Conservation (phyloP, 2,888 invertebrate genomes). For the Elysia crispata region DNA sequence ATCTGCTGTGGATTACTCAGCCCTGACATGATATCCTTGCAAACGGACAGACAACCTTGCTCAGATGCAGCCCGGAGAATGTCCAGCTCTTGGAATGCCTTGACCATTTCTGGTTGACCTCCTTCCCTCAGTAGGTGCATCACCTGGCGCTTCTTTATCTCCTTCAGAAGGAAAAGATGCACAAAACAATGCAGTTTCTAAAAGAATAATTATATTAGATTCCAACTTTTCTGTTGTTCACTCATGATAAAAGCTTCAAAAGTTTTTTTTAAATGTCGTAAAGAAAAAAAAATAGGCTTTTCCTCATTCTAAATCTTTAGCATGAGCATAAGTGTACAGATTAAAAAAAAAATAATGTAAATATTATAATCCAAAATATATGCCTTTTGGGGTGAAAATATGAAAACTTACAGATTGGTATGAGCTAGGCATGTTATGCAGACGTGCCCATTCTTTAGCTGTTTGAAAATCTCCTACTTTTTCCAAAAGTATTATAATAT, state of each 20-base stretch:
- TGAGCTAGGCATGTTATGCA: no score
- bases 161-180: conserved; percentile 53
- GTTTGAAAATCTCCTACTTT: conserved; percentile 65
- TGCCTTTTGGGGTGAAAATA: no score
- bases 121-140: conserved; percentile 56
- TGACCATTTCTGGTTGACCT: conserved; percentile 61
- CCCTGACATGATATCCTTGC: conserved; percentile 62
- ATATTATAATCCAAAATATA: no score
- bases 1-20: conserved; percentile 65
- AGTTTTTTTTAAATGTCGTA: no score
- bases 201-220: not conserved
- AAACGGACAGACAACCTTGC: conserved; percentile 63
- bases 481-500: conserved; percentile 67
- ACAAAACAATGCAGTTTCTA: not conserved
- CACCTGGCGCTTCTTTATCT: conserved; percentile 67
- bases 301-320: no score
- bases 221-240: not conserved
- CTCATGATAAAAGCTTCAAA: no score
- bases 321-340: no score
- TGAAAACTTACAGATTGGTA: no score
- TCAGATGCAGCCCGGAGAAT: conserved; percentile 26
- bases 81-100: conserved; percentile 57
- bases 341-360: no score
- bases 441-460: conserved; percentile 65
- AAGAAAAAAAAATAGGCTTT: no score